Percentiles rank a stretch among this genome's conserved stretches.
phyloP scores from a whole-genome alignment of 2,797 vertebrate species.

The Enteromius trimaculatus region DNA sequence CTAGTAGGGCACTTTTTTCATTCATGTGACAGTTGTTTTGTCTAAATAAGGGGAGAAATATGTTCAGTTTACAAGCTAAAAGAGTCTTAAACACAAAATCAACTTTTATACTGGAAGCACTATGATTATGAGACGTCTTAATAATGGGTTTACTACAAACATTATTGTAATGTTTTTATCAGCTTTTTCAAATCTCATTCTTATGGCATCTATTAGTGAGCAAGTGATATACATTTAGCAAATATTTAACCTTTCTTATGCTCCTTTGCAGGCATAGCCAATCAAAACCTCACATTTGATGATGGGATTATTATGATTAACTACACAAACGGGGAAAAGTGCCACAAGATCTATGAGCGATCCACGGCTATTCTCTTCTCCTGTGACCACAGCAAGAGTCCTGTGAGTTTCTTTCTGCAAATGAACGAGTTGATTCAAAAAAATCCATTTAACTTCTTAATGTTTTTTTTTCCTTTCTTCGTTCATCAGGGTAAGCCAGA shows the following conservation, averaged over 20 bases:
- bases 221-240: no score
- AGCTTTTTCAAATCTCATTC: no score
- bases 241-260: neutral
- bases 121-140: no score
- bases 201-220: no score
- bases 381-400: conserved; percentile 81
- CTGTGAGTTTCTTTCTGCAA: conserved; percentile 73
- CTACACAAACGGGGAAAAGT: conserved; percentile 87
- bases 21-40: neutral
- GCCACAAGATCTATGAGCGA: conserved; percentile 86
- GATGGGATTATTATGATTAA: conserved; percentile 91
- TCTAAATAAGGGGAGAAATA: no score
- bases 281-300: conserved; percentile 84
- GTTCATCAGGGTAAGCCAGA: conserved; percentile 76
- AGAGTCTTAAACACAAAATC: no score
- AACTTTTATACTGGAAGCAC: no score
- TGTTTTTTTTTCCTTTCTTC: neutral
- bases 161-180: no score
- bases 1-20: neutral
- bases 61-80: no score
- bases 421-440: neutral
- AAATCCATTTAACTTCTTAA: no score
- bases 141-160: no score
- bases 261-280: conserved; percentile 77
- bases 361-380: conserved; percentile 91